Evolutionary conservation across 2,888 invertebrate genomes (phyloP), one percentile per base, ranked within the genome.

Genomic region (Dromius quadrimaculatus): DNA sequence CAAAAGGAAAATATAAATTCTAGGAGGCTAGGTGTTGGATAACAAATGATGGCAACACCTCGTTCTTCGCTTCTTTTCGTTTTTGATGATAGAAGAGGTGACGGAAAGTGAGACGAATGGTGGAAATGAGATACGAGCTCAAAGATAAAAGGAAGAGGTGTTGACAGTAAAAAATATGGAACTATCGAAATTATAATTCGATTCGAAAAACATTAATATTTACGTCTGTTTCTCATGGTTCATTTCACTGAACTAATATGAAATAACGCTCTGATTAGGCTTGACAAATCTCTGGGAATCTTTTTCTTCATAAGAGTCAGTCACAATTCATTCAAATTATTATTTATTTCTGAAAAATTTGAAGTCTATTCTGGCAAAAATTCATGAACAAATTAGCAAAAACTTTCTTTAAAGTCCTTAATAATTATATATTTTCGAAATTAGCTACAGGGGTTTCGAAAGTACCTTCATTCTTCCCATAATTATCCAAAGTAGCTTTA

Each of bases 21-120:
- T 59, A 11, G 20, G 13, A 19, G 59, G 59, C 13, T 28, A 13
- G 61, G 38, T 38, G 36, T 59, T 34, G 19, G 61, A 20, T 61
- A 61, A 61, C 36, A 61, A 61, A 61, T 61, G 61, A 61, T 20
- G 22, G 20, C 61, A 61, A 36, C 61, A 61, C 38, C 41, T 2
- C 13, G 36, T 4, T 36, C 2, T 23, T 59, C 32, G 15, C 38
- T 22, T 22, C 38, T 41, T 41, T 61, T 38, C 38, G n/a, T 36
- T 36, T 13, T 13, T 20, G 61, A 41, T 36, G 38, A 61, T 23
- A 15, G 15, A 8, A 38, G 13, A 17, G n/a, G 15, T 61, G 61
- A 61, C 61, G 36, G 38, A 61, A 61, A 61, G 61, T 61, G 61
- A 61, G 38, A 61, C 41, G 61, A 61, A 36, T 41, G 61, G 41